phyloP scores from a whole-genome alignment of 1,140 invertebrate species.

The Phymastichus coffea region DNA sequence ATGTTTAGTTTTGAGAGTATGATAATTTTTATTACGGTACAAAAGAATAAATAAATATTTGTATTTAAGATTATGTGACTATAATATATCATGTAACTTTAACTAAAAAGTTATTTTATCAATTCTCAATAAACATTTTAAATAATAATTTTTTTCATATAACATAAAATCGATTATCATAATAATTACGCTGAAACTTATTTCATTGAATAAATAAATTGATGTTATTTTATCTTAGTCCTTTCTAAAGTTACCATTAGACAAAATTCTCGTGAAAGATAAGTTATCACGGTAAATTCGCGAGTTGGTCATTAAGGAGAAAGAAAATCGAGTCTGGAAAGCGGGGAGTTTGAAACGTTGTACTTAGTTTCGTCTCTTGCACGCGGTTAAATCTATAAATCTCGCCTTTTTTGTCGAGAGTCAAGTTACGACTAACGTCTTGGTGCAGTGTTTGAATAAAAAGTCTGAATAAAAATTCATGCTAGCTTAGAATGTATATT shows the following conservation, averaged over 20 bases:
- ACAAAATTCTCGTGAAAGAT: neutral
- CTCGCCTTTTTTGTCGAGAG: neutral
- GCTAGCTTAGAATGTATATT: neutral
- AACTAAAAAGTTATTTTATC: too few relatives aligned
- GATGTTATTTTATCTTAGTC: neutral
- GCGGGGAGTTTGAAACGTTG: too few relatives aligned
- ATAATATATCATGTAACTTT: too few relatives aligned
- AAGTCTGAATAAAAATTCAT: neutral
- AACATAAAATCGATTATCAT: too few relatives aligned
- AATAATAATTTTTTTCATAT: too few relatives aligned
- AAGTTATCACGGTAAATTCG: neutral
- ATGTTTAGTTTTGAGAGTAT: too few relatives aligned
- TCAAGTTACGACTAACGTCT: neutral
- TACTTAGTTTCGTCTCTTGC: neutral
- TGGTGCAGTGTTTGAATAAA: neutral
- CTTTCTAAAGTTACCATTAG: neutral
- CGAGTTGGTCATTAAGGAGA: slow-evolving; percentile 7
- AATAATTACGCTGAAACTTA: too few relatives aligned
- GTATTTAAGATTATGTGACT: too few relatives aligned
- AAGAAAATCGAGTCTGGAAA: neutral
- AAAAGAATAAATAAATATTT: too few relatives aligned
- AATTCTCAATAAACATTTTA: too few relatives aligned
- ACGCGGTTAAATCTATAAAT: slow-evolving; percentile 1
- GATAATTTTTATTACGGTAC: too few relatives aligned
- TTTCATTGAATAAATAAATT: slow-evolving; percentile 2